Conservation (phyloP, 2,113 vertebrate species). For the Plecturocebus donacophilus region DNA sequence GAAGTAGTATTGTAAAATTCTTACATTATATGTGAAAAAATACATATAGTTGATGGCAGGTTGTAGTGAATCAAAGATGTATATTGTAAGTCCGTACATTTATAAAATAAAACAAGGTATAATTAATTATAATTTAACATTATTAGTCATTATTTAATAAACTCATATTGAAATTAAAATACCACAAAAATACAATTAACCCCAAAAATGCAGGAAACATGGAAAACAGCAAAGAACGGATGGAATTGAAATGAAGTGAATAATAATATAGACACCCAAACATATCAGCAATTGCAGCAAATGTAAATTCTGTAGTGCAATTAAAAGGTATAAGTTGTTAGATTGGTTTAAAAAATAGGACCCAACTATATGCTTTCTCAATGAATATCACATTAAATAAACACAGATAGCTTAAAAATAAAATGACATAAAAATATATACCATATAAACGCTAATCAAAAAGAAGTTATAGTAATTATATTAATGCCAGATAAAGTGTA, state of each 20-base stretch:
- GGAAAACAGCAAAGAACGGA: not conserved
- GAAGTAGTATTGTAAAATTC: not conserved
- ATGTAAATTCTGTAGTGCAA: not conserved
- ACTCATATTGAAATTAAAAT: not conserved
- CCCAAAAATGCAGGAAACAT: not conserved
- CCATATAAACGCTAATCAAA: not conserved
- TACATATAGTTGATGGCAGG: not conserved
- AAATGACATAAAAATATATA: not conserved
- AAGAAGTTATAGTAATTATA: not conserved
- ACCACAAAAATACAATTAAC: not conserved
- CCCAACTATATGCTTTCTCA: not conserved
- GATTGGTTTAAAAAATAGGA: not conserved
- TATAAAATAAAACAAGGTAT: not conserved
- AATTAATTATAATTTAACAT: not conserved
- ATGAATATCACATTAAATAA: not conserved
- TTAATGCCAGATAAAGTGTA: not conserved
- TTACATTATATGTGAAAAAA: not conserved
- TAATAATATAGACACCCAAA: not conserved
- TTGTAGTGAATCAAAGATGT: not conserved
- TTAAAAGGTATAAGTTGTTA: not conserved
- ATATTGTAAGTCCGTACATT: not conserved
- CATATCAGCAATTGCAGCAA: not conserved
- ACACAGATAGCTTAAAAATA: not conserved
- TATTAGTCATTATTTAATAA: not conserved
- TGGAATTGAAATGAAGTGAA: not conserved